Evolutionary conservation across 1,140 invertebrate species (phyloP).

Genomic region (Apis laboriosa): DNA sequence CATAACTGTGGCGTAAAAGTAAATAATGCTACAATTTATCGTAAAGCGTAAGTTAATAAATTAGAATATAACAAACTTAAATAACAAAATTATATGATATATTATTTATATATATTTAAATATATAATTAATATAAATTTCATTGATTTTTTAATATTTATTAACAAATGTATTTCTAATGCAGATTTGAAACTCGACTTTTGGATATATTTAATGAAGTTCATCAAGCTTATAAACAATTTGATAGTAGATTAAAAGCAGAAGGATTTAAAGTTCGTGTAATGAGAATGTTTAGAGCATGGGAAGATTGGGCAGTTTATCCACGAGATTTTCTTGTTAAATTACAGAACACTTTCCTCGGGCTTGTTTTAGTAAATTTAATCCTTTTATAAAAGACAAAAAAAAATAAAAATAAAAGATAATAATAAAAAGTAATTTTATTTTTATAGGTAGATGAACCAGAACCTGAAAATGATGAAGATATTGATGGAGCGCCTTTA

Average conservation of each 20-base stretch:
- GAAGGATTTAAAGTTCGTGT: slow-evolving; percentile 98
- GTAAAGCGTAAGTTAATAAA: slow-evolving; percentile 87
- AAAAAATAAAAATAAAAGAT: neutral
- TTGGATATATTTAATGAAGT: slow-evolving; percentile 93
- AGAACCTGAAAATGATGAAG: slow-evolving; percentile 80
- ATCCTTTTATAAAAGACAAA: slow-evolving; percentile 3
- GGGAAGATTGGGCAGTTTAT: slow-evolving; percentile 99
- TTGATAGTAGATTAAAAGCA: slow-evolving; percentile 94
- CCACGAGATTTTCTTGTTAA: slow-evolving; percentile 95
- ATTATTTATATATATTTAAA: no score
- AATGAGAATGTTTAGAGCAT: slow-evolving; percentile 96
- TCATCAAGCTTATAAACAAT: slow-evolving; percentile 88
- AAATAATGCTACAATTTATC: slow-evolving; percentile 97
- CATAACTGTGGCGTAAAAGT: slow-evolving; percentile 98
- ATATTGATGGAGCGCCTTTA: slow-evolving; percentile 86
- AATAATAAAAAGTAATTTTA: neutral
- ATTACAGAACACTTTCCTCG: slow-evolving; percentile 95
- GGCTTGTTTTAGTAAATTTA: slow-evolving; percentile 79
- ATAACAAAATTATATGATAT: no score
- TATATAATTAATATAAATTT: neutral
- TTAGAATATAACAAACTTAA: slow-evolving; percentile 3
- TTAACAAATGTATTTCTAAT: slow-evolving; percentile 19
- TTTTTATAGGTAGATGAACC: slow-evolving; percentile 73
- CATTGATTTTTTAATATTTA: neutral
- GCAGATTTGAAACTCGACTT: slow-evolving; percentile 93